Evolutionary conservation across 2,888 invertebrate genomes (phyloP), one percentile per base, ranked within the genome.

Genomic region (Drosophila macrospina): DNA sequence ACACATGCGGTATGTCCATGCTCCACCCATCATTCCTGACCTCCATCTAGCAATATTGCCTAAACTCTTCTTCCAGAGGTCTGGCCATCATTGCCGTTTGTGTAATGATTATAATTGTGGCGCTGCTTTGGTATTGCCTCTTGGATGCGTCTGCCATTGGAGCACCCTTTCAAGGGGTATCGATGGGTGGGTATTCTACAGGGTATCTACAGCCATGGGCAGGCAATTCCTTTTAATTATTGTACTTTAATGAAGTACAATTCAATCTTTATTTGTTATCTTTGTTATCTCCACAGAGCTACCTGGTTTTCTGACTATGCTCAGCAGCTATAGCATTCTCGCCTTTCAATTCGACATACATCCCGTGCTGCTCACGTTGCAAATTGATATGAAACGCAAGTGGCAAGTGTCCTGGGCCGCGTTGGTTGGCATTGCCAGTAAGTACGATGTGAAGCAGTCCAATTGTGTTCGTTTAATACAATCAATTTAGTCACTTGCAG

Each of bases 321-420:
- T 95, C 0, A 93, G 93, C 26, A 94, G 95, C 0, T 95, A 95
- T 72, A 95, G 95, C 44, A 94, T 95, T 37, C 91, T 95, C 57
- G 94, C 95, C 2, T 95, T 95, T 86, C 95, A 95, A 92, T 96
- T 96, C 81, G 96, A 97, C 89, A 95, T 97, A 60, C 96, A 97
- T 92, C 96, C 97, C 1, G 95, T 95, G 88, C 93, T 98, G 86
- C 94, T 98, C 74, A 98, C 98, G 0, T 95, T 98, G 51, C 98
- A 98, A 93, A 96, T 97, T 71, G 98, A 98, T 91, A 98, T 98
- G 98, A 94, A 94, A 70, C 94, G 96, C 70, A 96, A 96, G 73
- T 92, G 93, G 1, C 94, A 95, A 82, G 95, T 98, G 72, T 94
- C 95, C 76, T 93, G 93, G 82, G 96, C 97, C 0, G 94, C 97